Conservation (phyloP, 2,888 invertebrate species). For the Cerceris ruficornis region DNA sequence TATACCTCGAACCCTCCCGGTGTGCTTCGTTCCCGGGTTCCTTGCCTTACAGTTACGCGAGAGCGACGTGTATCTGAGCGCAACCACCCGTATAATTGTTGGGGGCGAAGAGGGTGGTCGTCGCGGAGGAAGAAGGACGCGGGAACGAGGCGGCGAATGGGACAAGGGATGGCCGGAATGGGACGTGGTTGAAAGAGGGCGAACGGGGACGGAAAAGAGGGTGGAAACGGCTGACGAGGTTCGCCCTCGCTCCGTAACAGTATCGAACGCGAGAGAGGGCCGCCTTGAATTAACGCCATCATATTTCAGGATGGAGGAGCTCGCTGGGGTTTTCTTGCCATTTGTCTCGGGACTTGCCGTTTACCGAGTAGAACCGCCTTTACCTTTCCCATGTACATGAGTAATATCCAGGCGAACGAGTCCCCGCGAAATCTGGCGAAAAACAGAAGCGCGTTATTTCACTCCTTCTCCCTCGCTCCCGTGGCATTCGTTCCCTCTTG, state of each 20-base stretch:
- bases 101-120: slow-evolving; percentile 63
- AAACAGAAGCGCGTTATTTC: slow-evolving; percentile 16
- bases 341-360: slow-evolving; percentile 73
- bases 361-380: slow-evolving; percentile 45
- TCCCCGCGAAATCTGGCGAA: slow-evolving; percentile 56
- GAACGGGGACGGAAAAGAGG: slow-evolving; percentile 63
- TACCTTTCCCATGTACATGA: slow-evolving; percentile 67
- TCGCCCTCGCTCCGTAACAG: slow-evolving; percentile 49
- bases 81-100: slow-evolving; percentile 81
- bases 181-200: slow-evolving; percentile 67
- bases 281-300: slow-evolving; percentile 80
- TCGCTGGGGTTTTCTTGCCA: slow-evolving; percentile 72
- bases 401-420: slow-evolving; percentile 64
- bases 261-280: slow-evolving; percentile 72
- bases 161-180: slow-evolving; percentile 41
- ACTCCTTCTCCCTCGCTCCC: neutral
- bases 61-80: slow-evolving; percentile 79
- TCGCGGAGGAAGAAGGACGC: slow-evolving; percentile 51
- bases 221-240: slow-evolving; percentile 75
- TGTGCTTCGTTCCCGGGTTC: slow-evolving; percentile 62
- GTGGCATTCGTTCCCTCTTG: neutral
- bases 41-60: slow-evolving; percentile 78
- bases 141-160: slow-evolving; percentile 35
- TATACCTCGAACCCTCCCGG: slow-evolving; percentile 54
- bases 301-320: slow-evolving; percentile 78